These are phyloP conservation scores for Agonopterix subpropinquella DNA, from an alignment of 2,888 invertebrate species.

Conservation along the genomic window DNA sequence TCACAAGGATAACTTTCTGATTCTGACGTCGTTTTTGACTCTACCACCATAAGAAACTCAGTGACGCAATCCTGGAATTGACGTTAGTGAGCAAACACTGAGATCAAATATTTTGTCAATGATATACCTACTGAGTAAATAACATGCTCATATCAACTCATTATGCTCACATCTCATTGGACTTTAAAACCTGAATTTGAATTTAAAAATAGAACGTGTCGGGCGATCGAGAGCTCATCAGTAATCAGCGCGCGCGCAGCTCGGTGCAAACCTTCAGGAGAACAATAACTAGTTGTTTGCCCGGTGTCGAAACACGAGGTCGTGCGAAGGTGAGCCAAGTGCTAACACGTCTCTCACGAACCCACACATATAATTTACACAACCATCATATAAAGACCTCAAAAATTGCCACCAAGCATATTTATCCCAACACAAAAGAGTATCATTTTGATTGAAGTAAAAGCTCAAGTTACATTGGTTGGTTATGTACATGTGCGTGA, in stretches of 20 bases:
- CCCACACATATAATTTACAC: conserved; percentile 32
- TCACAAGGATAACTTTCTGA: too few species aligned
- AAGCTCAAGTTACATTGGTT: conserved; percentile 25
- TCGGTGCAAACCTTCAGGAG: conserved; percentile 57
- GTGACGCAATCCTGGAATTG: too few species aligned
- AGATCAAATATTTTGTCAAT: too few species aligned
- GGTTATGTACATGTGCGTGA: conserved; percentile 25
- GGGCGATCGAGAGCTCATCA: conserved; percentile 3
- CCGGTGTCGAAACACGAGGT: conserved; percentile 70
- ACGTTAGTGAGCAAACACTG: too few species aligned
- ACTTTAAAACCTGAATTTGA: conserved; percentile 3
- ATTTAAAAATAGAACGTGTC: conserved; percentile 51
- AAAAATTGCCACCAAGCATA: neutral
- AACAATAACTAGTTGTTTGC: conserved; percentile 54
- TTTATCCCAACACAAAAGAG: neutral
- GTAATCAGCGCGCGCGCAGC: conserved; percentile 63
- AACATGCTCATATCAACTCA: too few species aligned
- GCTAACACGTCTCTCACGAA: conserved; percentile 61
- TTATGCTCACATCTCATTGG: too few species aligned
- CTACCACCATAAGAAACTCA: too few species aligned
- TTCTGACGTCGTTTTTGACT: too few species aligned
- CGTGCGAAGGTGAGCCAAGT: conserved; percentile 68
- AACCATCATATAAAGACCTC: conserved; percentile 15
- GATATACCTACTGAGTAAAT: too few species aligned
- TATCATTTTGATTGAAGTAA: conserved; percentile 6